Evolutionary conservation across 1,140 invertebrate genomes (phyloP).

Genomic region (Drosophila nigromelanica): DNA sequence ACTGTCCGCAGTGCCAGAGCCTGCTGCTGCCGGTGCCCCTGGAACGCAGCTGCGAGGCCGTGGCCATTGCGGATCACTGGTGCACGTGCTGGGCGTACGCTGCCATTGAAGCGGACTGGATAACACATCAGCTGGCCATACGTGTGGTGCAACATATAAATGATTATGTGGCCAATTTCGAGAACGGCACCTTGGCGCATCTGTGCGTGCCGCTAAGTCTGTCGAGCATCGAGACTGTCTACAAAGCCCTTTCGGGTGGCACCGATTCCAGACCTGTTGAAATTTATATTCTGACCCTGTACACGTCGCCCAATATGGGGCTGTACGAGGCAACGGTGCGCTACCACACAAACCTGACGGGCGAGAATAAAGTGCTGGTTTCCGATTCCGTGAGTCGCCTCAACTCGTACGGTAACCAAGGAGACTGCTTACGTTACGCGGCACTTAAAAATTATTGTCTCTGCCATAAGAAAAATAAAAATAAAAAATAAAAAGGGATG

Average conservation of each 20-base stretch:
- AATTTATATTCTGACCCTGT: constrained; percentile 83
- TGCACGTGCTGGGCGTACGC: constrained; percentile 88
- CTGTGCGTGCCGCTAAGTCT: constrained; percentile 51
- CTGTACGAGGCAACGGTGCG: constrained; percentile 87
- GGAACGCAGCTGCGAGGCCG: constrained; percentile 89
- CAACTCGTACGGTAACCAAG: constrained; percentile 86
- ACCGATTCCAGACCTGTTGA: constrained; percentile 21
- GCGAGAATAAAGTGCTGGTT: constrained; percentile 51
- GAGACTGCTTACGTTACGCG: constrained; percentile 85
- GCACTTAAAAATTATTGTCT: constrained; percentile 86
- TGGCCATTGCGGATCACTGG: constrained; percentile 90
- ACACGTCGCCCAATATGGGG: constrained; percentile 85
- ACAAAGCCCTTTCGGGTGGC: constrained; percentile 41
- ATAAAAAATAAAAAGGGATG: too few relatives aligned
- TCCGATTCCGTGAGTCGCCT: constrained; percentile 86
- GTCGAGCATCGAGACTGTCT: constrained; percentile 48
- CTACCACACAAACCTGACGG: constrained; percentile 55
- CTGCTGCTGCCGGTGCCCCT: constrained; percentile 87
- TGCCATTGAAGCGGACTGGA: constrained; percentile 80
- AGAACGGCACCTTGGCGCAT: constrained; percentile 62
- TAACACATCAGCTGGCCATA: constrained; percentile 84
- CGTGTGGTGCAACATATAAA: constrained; percentile 84
- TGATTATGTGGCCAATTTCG: constrained; percentile 58
- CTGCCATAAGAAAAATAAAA: constrained; percentile 67
- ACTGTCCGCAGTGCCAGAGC: constrained; percentile 88